These are phyloP conservation scores for Aplocera efformata DNA, from an alignment of 2,888 invertebrate species.

Conservation along the genomic window DNA sequence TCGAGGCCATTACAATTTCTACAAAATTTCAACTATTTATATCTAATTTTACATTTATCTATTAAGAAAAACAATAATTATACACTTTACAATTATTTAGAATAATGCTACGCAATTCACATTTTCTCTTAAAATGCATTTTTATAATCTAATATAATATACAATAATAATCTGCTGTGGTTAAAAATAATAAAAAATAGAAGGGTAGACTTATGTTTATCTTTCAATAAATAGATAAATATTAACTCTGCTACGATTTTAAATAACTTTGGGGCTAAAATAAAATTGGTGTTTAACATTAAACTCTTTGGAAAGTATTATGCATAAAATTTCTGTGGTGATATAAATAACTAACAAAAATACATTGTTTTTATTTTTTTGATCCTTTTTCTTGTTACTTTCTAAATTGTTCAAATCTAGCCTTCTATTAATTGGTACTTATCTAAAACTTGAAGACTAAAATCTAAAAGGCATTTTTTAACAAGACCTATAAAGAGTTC, in stretches of 20 bases:
- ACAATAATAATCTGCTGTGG: too few species aligned
- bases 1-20: conserved; percentile 20
- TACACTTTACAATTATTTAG: conserved; percentile 76
- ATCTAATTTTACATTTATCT: conserved; percentile 24
- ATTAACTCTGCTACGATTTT: too few species aligned
- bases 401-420: conserved; percentile 32
- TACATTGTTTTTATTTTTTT: conserved; percentile 3
- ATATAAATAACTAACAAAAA: conserved; percentile 3
- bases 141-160: too few species aligned
- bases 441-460: conserved; percentile 28
- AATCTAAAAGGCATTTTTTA: conserved; percentile 27
- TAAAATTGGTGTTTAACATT: conserved; percentile 6
- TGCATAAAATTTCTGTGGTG: not conserved
- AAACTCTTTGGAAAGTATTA: not conserved
- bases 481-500: conserved; percentile 4
- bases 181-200: too few species aligned
- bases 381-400: conserved; percentile 3
- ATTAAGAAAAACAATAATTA: conserved; percentile 42
- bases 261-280: not conserved
- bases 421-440: conserved; percentile 29
- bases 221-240: too few species aligned
- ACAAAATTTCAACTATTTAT: conserved; percentile 15
- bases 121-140: conserved; percentile 19
- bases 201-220: too few species aligned
- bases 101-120: conserved; percentile 73